Evolutionary conservation across 2,888 invertebrate genomes (phyloP), one percentile per base, ranked within the genome.

Genomic region (Miltochrista miniata): DNA sequence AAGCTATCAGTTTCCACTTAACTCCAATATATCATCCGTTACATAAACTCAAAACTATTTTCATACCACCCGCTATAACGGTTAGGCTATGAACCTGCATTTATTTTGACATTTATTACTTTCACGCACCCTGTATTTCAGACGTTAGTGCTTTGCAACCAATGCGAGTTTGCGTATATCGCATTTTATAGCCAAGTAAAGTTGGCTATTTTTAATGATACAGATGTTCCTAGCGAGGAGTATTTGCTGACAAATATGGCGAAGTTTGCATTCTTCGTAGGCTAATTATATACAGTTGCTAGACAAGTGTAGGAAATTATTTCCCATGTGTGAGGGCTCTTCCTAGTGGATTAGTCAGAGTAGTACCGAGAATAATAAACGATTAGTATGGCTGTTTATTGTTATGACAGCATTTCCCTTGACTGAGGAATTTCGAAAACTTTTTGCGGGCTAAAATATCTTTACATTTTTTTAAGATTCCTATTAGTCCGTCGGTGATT

Each of bases 71-170:
- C 5, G 48, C 39, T 59, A 53, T 59, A 61, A 53, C 42, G 41
- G 18, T 48, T 40, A 31, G 38, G 43, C 53, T 44, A 18, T 54
- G 52, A 61, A 46, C 42, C 44, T 61, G 44, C 47, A 50, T 41
- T 45, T 33, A 34, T 48, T 59, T 61, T 59, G 66, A 68, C 68
- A 53, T 66, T 66, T 66, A 78, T 65, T 63, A 68, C 72, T 77
- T 82, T 75, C 72, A 79, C 79, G 69, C 81, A 77, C 81, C 73
- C 80, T 73, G 73, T 79, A 81, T 81, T 76, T 82, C 71, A 76
- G 67, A 68, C 61, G 73, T 74, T 76, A 80, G 59, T 68, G 74
- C 74, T 70, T 73, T 64, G 72, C 74, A 74, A 71, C 71, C 70
- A 71, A 72, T 78, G 77, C 76, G 70, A 65, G 72, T 53, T 42